Percentiles rank a stretch among this genome's conserved stretches.
These are phyloP conservation scores for Isoperla grammatica DNA, from an alignment of 2,888 invertebrate species.

Conservation along the genomic window DNA sequence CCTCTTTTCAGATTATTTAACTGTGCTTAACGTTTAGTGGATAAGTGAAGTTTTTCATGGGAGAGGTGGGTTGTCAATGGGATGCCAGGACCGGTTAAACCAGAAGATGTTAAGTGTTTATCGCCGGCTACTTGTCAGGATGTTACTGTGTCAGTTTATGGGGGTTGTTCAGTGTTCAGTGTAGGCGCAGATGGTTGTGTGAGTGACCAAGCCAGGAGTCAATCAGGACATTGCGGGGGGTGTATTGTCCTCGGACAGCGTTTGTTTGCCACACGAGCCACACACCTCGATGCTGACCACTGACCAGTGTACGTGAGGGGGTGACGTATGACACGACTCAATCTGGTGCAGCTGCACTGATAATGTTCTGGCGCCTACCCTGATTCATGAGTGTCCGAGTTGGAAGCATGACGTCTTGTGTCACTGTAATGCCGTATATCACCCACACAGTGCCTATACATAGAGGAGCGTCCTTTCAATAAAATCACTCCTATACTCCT, in stretches of 20 bases:
- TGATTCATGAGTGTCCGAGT: too few relatives aligned
- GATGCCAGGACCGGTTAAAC: constrained; percentile 8
- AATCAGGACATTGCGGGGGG: constrained; percentile 10
- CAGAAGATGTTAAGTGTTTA: constrained; percentile 16
- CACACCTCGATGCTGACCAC: not conserved
- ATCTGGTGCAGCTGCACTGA: not conserved
- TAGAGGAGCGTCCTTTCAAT: too few relatives aligned
- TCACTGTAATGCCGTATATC: too few relatives aligned
- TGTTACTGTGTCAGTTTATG: constrained; percentile 8
- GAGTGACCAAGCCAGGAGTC: constrained; percentile 8
- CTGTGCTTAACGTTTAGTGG: constrained; percentile 9
- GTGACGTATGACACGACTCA: constrained; percentile 9
- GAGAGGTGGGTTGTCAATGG: not conserved
- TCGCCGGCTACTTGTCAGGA: constrained; percentile 11
- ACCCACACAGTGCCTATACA: too few relatives aligned
- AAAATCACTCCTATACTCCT: too few relatives aligned
- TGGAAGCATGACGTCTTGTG: too few relatives aligned
- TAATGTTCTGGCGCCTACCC: too few relatives aligned
- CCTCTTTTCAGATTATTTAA: constrained; percentile 12
- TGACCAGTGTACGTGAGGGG: not conserved
- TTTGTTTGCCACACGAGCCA: constrained; percentile 10
- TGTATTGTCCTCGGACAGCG: constrained; percentile 5
- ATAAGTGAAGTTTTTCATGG: not conserved
- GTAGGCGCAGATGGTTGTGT: constrained; percentile 8
- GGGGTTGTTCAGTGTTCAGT: not conserved